Base-by-base conservation (phyloP, 2,888 invertebrate species). In the Lasioglossum lativentre region DNA sequence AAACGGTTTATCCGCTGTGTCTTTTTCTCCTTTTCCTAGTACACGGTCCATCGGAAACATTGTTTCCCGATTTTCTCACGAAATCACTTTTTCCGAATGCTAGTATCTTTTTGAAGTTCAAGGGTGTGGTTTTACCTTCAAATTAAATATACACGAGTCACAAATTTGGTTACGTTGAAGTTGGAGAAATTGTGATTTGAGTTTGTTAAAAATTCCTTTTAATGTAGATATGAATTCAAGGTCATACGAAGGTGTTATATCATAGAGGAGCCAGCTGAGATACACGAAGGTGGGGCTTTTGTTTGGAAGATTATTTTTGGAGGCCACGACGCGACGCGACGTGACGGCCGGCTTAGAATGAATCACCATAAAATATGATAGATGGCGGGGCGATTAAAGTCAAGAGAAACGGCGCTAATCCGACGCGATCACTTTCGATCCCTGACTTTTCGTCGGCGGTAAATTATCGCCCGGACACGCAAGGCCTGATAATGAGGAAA, bases 331-430 rank as follows among this genome's bases (percentile, higher is more conserved):
- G 56, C 59, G 78, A 71, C 66, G n/a, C n/a, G 12, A 10, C 30
- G 56, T 70, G 78, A 71, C 66, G n/a, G 34, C 23, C 63, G n/a
- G 76, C 66, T 63, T 76, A 45, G 40, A 23, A 40, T 42, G 40
- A 40, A 78, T 70, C 80, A 45, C 59, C 40, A 74, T 68, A 56
- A 75, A 72, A 78, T 82, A 74, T 83, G 82, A 85, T 76, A 42
- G 76, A 85, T 76, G 76, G 79, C 72, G 27, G 42, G 38, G 23
- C 73, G 79, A 85, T 79, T 85, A 78, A 66, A 59, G 76, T 59
- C 38, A 16, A 42, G 79, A 56, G 75, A 68, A 72, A 79, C 71
- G 34, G 34, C n/a, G 52, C 42, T 82, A 59, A 83, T 83, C 56
- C 74, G 34, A 16, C 34, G 30, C 52, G 42, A 74, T 78, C 85